Evolutionary conservation across 2,113 vertebrate genomes (phyloP).

Genomic region (Clarias macrocephalus): DNA sequence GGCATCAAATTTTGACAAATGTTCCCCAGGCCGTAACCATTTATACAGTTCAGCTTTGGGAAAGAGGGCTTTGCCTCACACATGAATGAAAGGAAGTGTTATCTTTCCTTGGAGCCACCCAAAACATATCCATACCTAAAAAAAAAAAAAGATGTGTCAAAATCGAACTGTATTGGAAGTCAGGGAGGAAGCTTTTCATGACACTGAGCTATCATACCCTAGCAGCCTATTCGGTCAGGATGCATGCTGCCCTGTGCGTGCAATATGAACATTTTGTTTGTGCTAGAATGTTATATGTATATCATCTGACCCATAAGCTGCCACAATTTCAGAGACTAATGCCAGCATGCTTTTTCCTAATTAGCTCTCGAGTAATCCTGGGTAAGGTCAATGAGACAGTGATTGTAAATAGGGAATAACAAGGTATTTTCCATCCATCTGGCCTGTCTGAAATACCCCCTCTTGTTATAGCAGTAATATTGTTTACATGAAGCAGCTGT

Average conservation of each 20-base stretch:
- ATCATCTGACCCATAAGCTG: neutral
- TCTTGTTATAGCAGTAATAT: conserved; percentile 35
- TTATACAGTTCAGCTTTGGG: conserved; percentile 47
- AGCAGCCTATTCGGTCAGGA: neutral
- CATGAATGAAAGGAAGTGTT: conserved; percentile 19
- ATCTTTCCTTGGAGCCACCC: neutral
- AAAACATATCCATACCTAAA: neutral
- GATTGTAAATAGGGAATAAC: conserved; percentile 29
- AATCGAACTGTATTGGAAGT: neutral
- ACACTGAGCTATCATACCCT: neutral
- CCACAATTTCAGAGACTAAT: conserved; percentile 1
- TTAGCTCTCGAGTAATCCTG: conserved; percentile 32
- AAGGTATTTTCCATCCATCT: conserved; percentile 51
- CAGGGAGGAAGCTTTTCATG: neutral
- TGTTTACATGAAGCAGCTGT: conserved; percentile 42
- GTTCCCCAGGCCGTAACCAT: conserved; percentile 41
- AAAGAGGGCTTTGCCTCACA: conserved; percentile 47
- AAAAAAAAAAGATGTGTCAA: too few species aligned
- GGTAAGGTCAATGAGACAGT: conserved; percentile 36
- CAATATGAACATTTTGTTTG: neutral
- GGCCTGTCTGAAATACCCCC: conserved; percentile 37
- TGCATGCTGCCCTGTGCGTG: neutral
- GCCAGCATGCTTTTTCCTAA: conserved; percentile 13
- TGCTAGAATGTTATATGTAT: neutral
- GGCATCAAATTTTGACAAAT: conserved; percentile 56